A percentile compares a stretch with the other conserved stretches of the same genome.
phyloP scores from a whole-genome alignment of 1,140 invertebrate species.

The Cherax destructor region DNA sequence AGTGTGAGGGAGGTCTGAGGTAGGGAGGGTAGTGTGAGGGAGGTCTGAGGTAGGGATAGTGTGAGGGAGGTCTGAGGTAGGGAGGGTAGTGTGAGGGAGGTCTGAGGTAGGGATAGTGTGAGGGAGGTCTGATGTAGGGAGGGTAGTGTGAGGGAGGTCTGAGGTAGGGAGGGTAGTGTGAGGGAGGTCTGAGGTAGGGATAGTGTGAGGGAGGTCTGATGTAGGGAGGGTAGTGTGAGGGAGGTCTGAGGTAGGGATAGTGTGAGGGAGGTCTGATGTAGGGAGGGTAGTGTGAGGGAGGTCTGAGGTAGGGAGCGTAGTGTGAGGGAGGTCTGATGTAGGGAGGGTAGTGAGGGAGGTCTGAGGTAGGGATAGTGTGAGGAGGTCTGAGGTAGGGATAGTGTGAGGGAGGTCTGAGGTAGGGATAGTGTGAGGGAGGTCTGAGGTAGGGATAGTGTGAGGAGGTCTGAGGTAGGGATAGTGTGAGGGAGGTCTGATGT shows the following conservation, averaged over 20 bases:
- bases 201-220: background rate
- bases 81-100: conserved; percentile 14
- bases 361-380: conserved; percentile 3
- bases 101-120: background rate
- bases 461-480: background rate
- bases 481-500: background rate
- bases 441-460: background rate
- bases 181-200: too few relatives aligned
- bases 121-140: too few relatives aligned
- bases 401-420: too few relatives aligned
- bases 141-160: conserved; percentile 1
- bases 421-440: conserved; percentile 18
- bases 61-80: background rate
- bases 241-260: too few relatives aligned
- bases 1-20: background rate
- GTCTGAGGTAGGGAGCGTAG: too few relatives aligned
- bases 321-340: background rate
- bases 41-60: conserved; percentile 6
- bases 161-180: background rate
- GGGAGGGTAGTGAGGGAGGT: background rate
- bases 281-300: background rate
- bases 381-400: background rate
- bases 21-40: background rate
- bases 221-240: background rate
- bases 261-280: background rate